These are phyloP conservation scores for Tipula helvola DNA, from an alignment of 2,888 invertebrate genomes.

Conservation along the genomic window DNA sequence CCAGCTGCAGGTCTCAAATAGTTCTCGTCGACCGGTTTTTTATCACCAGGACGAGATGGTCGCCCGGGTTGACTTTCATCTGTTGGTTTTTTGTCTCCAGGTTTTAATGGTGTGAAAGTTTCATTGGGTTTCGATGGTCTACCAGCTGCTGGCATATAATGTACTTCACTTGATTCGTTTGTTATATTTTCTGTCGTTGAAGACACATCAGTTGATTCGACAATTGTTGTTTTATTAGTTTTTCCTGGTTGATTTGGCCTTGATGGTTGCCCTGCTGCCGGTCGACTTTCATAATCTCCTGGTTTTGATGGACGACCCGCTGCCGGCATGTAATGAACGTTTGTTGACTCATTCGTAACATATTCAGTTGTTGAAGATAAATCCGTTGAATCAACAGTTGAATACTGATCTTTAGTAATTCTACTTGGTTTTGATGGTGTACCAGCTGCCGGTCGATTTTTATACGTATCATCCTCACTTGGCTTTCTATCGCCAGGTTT, in stretches of 20 bases:
- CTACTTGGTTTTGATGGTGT: background rate
- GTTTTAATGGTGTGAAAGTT: background rate
- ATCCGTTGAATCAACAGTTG: background rate
- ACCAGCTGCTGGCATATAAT: slow-evolving; percentile 4
- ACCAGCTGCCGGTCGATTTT: background rate
- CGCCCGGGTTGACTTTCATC: background rate
- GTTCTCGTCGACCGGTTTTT: background rate
- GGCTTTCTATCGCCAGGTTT: background rate
- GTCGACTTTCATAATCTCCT: background rate
- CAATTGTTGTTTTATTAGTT: background rate
- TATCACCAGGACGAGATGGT: background rate
- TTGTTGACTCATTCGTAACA: background rate
- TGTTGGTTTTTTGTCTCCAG: background rate
- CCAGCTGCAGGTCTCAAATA: background rate
- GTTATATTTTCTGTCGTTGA: background rate
- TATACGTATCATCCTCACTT: background rate
- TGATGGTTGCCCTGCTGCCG: slow-evolving; percentile 4
- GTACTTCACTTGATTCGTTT: background rate
- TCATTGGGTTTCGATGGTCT: background rate
- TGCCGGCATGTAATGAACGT: background rate
- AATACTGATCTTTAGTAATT: background rate
- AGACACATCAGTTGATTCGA: background rate
- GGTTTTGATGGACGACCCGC: background rate
- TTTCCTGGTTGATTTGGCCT: background rate
- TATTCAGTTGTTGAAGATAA: background rate